A percentile compares a stretch with the other conserved stretches of the same genome.
phyloP scores from a whole-genome alignment of 2,113 vertebrate genomes.

The Dermatemys mawii region DNA sequence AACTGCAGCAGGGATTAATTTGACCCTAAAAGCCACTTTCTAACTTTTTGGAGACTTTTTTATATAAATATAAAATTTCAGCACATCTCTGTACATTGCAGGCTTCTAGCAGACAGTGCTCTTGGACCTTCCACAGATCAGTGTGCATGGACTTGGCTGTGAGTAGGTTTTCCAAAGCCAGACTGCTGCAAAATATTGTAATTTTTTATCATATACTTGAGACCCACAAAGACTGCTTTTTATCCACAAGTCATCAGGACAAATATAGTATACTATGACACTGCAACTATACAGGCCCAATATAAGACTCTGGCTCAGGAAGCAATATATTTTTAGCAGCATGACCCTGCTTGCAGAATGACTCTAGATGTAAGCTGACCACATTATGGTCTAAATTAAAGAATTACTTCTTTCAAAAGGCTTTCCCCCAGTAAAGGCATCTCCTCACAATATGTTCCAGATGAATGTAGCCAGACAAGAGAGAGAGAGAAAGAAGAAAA shows the following conservation, averaged over 20 bases:
- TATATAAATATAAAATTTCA: neutral
- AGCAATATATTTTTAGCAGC: neutral
- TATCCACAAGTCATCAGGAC: neutral
- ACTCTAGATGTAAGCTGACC: neutral
- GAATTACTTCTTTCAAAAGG: neutral
- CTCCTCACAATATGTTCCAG: neutral
- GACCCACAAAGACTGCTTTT: neutral
- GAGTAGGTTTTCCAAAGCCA: neutral
- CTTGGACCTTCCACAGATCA: neutral
- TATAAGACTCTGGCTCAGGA: neutral
- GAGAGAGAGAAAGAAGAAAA: neutral
- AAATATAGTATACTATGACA: neutral
- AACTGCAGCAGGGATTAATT: neutral
- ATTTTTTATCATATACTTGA: neutral
- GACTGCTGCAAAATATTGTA: neutral
- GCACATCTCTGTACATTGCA: neutral
- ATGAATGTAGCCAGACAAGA: neutral
- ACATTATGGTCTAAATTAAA: neutral
- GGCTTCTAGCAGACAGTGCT: neutral
- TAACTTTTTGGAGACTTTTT: neutral
- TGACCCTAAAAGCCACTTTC: neutral
- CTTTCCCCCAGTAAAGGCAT: neutral
- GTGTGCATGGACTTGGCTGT: neutral
- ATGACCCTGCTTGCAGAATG: neutral
- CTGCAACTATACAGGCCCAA: neutral